Evolutionary conservation across 1,140 invertebrate genomes (phyloP).

Genomic region (Pseudomyrmex cubaensis): DNA sequence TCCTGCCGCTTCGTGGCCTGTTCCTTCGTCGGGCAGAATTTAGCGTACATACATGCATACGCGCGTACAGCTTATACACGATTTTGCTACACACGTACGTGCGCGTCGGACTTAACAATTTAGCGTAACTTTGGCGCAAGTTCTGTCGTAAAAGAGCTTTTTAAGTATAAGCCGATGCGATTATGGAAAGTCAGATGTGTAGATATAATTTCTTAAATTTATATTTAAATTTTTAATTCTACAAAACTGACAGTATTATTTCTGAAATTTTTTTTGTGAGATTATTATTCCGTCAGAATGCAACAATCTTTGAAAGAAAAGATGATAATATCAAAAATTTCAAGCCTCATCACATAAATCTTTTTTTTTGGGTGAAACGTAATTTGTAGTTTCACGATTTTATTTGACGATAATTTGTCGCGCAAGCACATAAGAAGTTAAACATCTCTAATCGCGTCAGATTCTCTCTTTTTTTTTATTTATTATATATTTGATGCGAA

Average conservation of each 20-base stretch:
- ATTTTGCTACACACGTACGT: constrained; percentile 3
- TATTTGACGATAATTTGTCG: neutral
- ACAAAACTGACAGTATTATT: neutral
- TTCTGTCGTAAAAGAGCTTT: constrained; percentile 4
- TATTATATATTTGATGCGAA: neutral
- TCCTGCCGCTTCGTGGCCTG: neutral
- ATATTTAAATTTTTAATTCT: constrained; percentile 11
- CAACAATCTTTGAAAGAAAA: neutral
- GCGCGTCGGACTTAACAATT: constrained; percentile 6
- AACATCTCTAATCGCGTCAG: neutral
- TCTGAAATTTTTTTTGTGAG: neutral
- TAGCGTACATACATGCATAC: too few relatives aligned
- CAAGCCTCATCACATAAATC: too few relatives aligned
- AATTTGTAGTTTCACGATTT: neutral
- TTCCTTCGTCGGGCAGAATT: constrained; percentile 5
- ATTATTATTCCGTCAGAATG: neutral
- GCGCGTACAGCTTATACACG: neutral
- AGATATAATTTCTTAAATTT: constrained; percentile 7
- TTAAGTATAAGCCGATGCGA: neutral
- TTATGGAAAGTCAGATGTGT: neutral
- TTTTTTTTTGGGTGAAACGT: too few relatives aligned
- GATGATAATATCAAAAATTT: neutral
- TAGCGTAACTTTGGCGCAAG: neutral
- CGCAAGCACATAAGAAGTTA: too few relatives aligned
- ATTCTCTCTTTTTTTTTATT: neutral